Evolutionary conservation across 2,888 invertebrate genomes (phyloP).

Genomic region (Calameuta filiformis): DNA sequence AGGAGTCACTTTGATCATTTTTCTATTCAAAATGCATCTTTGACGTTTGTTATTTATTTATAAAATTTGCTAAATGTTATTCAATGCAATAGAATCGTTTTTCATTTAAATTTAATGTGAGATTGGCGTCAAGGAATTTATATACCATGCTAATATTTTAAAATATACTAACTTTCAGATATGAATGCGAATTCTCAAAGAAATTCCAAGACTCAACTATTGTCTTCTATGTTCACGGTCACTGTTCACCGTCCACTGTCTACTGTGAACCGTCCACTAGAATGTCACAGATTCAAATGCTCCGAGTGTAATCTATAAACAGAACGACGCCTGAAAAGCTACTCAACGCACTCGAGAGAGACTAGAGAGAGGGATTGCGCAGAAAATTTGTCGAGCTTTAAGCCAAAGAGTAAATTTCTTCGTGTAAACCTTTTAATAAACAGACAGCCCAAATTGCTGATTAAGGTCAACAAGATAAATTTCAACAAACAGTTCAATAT

Average conservation of each 20-base stretch:
- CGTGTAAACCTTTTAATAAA: not conserved
- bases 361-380: not conserved
- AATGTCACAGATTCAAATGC: not conserved
- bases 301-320: conserved; percentile 47
- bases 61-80: not conserved
- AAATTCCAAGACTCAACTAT: not conserved
- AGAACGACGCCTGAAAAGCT: conserved; percentile 27
- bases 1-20: too few species aligned
- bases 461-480: not conserved
- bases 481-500: not conserved
- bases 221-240: not conserved
- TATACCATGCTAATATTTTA: not conserved
- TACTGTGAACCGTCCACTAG: not conserved
- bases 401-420: not conserved
- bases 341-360: not conserved
- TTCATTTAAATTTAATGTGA: not conserved
- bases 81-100: not conserved
- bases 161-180: not conserved
- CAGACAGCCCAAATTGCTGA: not conserved
- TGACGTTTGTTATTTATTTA: not conserved
- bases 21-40: not conserved
- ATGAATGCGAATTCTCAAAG: not conserved
- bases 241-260: not conserved
- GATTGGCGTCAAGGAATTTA: not conserved
- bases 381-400: not conserved